These are phyloP conservation scores for Sebastes hubbsi DNA, from an alignment of 2,797 vertebrate species.

Conservation along the genomic window DNA sequence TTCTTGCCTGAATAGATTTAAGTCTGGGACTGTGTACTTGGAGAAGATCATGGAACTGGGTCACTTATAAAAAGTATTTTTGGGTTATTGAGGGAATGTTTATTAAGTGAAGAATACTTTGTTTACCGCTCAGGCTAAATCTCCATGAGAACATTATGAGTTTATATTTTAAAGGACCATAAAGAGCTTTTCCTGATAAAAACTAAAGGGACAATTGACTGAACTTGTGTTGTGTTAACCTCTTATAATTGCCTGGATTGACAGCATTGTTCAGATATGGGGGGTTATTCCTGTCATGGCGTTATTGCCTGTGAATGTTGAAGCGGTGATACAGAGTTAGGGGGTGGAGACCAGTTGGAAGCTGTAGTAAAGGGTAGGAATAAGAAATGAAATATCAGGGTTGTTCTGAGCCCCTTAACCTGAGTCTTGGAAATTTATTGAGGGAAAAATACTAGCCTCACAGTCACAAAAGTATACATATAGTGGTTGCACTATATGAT, in stretches of 20 bases:
- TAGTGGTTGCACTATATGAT: neutral
- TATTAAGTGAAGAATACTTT: neutral
- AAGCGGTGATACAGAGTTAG: neutral
- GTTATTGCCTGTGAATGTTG: neutral
- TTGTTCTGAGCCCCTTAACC: neutral
- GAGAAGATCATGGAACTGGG: neutral
- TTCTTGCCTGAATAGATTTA: neutral
- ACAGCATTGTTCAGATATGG: neutral
- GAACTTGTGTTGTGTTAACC: neutral
- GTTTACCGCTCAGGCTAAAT: neutral
- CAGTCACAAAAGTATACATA: neutral
- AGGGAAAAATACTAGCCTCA: neutral
- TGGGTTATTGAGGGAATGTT: neutral
- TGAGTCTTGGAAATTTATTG: neutral
- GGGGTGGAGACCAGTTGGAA: neutral
- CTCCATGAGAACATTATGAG: neutral
- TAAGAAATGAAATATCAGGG: neutral
- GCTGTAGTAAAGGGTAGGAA: neutral
- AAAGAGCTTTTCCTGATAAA: neutral
- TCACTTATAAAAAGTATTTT: neutral
- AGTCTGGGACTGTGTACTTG: neutral
- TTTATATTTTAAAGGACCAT: neutral
- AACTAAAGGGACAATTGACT: neutral
- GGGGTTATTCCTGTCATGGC: neutral
- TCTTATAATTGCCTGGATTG: neutral